phyloP scores from a whole-genome alignment of 2,797 vertebrate species.

The Acanthornis magna region DNA sequence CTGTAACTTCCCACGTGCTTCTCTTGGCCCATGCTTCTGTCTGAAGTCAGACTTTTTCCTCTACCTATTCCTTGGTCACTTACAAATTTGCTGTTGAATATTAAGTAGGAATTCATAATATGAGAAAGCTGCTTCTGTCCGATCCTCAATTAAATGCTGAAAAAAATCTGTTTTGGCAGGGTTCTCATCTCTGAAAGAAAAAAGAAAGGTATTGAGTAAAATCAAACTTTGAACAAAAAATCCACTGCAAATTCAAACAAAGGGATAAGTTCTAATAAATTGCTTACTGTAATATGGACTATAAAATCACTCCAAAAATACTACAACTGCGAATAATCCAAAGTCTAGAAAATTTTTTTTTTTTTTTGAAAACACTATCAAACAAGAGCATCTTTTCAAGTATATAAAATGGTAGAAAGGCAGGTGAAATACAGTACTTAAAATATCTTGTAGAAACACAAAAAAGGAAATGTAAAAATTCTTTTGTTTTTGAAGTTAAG shows the following conservation, averaged over 20 bases:
- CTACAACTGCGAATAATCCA: not conserved
- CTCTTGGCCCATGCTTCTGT: constrained; percentile 22
- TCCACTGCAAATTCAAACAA: not conserved
- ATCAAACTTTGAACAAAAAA: not conserved
- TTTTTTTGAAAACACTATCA: not conserved
- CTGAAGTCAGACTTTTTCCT: not conserved
- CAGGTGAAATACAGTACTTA: not conserved
- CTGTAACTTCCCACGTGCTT: constrained; percentile 13
- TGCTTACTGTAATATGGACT: not conserved
- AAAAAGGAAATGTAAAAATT: not conserved
- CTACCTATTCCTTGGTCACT: constrained; percentile 74
- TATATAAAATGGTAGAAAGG: not conserved
- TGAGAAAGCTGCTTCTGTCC: constrained; percentile 89
- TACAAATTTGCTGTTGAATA: constrained; percentile 90
- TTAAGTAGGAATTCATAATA: constrained; percentile 95
- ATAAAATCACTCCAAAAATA: not conserved
- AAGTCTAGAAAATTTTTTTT: not conserved
- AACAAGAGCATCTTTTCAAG: not conserved
- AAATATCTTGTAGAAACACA: not conserved
- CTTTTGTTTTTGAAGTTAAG: not conserved
- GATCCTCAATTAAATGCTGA: constrained; percentile 92
- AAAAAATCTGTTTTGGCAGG: constrained; percentile 86
- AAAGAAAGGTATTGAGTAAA: not conserved
- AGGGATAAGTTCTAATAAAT: not conserved
- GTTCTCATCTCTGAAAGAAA: constrained; percentile 85